A percentile compares a stretch with the other conserved stretches of the same genome.
Conservation (phyloP, 92 coral and sea anemone species). For the Porites divaricata region DNA sequence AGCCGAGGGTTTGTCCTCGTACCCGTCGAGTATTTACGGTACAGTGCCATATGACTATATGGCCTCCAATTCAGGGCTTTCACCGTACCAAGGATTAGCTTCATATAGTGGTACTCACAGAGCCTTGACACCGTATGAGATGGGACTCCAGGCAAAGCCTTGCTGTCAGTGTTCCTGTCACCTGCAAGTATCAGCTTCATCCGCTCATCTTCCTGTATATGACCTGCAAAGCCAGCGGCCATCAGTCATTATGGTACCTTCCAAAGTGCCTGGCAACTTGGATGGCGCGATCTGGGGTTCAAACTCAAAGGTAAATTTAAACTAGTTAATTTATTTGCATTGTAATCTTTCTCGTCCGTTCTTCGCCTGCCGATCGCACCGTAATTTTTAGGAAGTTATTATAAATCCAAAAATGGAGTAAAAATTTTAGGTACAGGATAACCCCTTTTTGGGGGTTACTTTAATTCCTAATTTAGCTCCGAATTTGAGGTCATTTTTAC, state of each 20-base stretch:
- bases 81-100: background rate
- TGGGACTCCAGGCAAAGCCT: slow-evolving; percentile 3
- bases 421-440: too few species aligned
- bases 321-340: background rate
- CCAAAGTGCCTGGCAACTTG: background rate
- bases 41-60: slow-evolving; percentile 4
- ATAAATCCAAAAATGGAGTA: too few species aligned
- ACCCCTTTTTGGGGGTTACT: too few species aligned
- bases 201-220: slow-evolving; percentile 21
- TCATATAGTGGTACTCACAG: slow-evolving; percentile 23
- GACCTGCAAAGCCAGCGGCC: slow-evolving; percentile 32
- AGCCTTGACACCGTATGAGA: slow-evolving; percentile 21
- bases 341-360: too few species aligned
- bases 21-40: slow-evolving; percentile 22
- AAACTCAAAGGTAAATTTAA: slow-evolving; percentile 8
- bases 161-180: slow-evolving; percentile 40
- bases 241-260: slow-evolving; percentile 48
- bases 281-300: background rate
- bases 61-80: slow-evolving; percentile 6
- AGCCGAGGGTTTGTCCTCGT: background rate
- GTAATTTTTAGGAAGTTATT: too few species aligned
- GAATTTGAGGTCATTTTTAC: too few species aligned
- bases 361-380: too few species aligned
- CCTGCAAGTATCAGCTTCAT: background rate
- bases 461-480: too few species aligned